Base-by-base conservation (phyloP, 1,140 invertebrate species). In the Hyposmocoma kahamanoa region DNA sequence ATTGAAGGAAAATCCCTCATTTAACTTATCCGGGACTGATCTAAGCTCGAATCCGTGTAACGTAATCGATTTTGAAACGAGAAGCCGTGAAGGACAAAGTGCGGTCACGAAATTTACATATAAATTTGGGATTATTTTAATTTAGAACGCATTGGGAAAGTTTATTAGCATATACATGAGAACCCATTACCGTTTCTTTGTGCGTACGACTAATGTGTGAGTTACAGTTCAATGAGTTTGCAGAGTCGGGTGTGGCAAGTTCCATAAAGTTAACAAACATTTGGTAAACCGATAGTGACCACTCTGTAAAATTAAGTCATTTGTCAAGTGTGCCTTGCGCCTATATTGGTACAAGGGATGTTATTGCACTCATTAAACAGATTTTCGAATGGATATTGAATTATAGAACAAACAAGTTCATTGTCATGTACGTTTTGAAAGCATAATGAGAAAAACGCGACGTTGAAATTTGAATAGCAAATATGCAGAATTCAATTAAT, bases 41-140 rank as follows among this genome's bases (percentile, higher is more conserved):
- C 77, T 80, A 66, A 75, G 67, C 76, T 61, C 52, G 64, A 77
- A 79, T 76, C 57, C 67, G 67, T 79, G 78, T 81, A 73, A 75
- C 69, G 56, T 84, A 84, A 82, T 84, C 76, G 81, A 84, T 81
- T 80, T 73, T 60, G 71, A 70, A 69, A 78, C 70, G 74, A 76
- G 71, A 67, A 77, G 67, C 77, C 77, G 76, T 71, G 71, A 80
- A 84, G 78, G 78, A 79, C 76, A 71, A 73, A 77, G 63, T 75
- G 76, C 69, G 78, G 74, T 74, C 69, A 77, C 68, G 62, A 82
- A 36, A 84, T 84, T 84, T 73, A 74, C 78, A 84, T 84, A 82
- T 80, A 81, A 84, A 84, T 84, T 84, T 58, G 66, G 73, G 73
- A 81, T 81, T 81, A 80, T 82, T 83, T 82, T 84, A 82, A 84